These are phyloP conservation scores for Lordiphosa mommai DNA, from an alignment of 1,140 invertebrate genomes.

Conservation along the genomic window DNA sequence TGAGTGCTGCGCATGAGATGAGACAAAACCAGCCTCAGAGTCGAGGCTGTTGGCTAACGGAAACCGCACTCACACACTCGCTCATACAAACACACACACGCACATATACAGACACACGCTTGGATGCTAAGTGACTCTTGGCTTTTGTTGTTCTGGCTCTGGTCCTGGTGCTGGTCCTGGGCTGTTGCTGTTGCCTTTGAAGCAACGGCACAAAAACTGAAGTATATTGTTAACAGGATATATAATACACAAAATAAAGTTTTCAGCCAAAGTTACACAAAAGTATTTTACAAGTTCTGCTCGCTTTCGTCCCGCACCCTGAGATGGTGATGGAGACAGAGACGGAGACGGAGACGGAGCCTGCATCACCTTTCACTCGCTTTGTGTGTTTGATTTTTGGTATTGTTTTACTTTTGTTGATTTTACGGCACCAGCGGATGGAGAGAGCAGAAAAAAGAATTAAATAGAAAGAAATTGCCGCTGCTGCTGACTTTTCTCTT, in stretches of 20 bases:
- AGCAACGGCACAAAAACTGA: slow-evolving; percentile 62
- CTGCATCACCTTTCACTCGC: slow-evolving; percentile 68
- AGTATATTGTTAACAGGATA: slow-evolving; percentile 78
- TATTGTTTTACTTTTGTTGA: slow-evolving; percentile 77
- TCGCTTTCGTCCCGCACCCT: slow-evolving; percentile 6
- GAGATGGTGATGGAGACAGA: neutral
- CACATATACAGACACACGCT: slow-evolving; percentile 25
- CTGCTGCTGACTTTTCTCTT: slow-evolving; percentile 3
- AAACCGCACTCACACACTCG: slow-evolving; percentile 66
- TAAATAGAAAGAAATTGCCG: slow-evolving; percentile 50
- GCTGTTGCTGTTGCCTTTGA: slow-evolving; percentile 45
- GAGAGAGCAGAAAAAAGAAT: slow-evolving; percentile 31
- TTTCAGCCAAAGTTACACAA: slow-evolving; percentile 78
- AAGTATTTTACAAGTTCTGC: slow-evolving; percentile 75
- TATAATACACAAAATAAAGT: slow-evolving; percentile 78
- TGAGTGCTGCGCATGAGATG: slow-evolving; percentile 59
- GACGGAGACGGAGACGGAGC: neutral
- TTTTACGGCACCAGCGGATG: slow-evolving; percentile 26
- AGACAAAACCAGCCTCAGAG: slow-evolving; percentile 49
- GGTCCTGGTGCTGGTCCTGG: slow-evolving; percentile 5
- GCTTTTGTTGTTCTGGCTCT: slow-evolving; percentile 57
- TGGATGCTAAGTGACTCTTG: slow-evolving; percentile 70
- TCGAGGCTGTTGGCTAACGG: slow-evolving; percentile 72
- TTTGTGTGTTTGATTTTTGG: slow-evolving; percentile 75
- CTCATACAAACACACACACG: slow-evolving; percentile 24